A percentile compares a stretch with the other conserved stretches of the same genome.
phyloP scores from a whole-genome alignment of 2,888 invertebrate genomes.

The Syrphus vitripennis region DNA sequence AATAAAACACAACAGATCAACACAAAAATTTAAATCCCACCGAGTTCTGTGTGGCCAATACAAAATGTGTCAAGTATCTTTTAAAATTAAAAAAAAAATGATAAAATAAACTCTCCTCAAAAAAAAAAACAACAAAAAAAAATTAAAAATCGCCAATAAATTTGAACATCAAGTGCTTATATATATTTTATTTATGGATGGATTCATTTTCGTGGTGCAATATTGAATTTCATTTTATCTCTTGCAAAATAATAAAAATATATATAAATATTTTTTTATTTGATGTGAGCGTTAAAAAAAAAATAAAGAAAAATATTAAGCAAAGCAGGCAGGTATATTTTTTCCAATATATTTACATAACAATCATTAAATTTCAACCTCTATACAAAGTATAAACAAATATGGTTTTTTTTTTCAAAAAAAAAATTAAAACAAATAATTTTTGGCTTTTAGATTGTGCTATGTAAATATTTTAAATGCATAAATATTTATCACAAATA shows the following conservation, averaged over 20 bases:
- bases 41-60: background rate
- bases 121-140: background rate
- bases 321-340: background rate
- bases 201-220: background rate
- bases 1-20: conserved; percentile 16
- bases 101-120: background rate
- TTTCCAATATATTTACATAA: background rate
- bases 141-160: background rate
- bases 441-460: background rate
- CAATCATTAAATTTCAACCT: background rate
- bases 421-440: background rate
- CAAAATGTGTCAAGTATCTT: background rate
- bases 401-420: too few relatives aligned
- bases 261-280: background rate
- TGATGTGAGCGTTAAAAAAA: background rate
- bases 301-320: background rate
- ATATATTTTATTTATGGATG: background rate
- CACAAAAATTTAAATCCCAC: background rate
- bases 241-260: background rate
- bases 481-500: background rate
- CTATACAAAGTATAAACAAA: background rate
- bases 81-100: background rate
- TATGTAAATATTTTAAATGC: background rate
- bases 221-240: conserved; percentile 3
- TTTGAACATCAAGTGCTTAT: background rate